Evolutionary conservation across 2,113 vertebrate genomes (phyloP), one percentile per base, ranked within the genome.

Genomic region (Paralichthys olivaceus): DNA sequence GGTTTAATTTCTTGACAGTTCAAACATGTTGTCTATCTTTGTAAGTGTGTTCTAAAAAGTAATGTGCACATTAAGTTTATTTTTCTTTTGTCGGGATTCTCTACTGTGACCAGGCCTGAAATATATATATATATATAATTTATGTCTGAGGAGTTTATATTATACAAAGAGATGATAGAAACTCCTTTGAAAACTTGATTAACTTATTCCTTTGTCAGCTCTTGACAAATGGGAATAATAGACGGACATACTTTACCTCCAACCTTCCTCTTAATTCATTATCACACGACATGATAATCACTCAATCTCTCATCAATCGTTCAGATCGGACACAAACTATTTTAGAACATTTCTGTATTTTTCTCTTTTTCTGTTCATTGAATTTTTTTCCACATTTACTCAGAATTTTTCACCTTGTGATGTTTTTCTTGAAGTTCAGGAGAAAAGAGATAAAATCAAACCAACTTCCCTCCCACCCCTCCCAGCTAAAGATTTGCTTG

Each of bases 241-340:
- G 5, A 19, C 40, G 4, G 60, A 65, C 22, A 37, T 4, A 12
- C 34, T 40, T 8, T 22, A 22, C 58, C 45, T 49, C 17, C 47
- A 49, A 20, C 1, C 17, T 49, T 2, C 40, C 2, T 26, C 20
- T 61, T 64, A 26, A 64, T 55, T 49, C 12, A 45, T 20, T 15
- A 51, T 51, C 49, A 8, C 26, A 23, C 26, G 22, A 28, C 37
- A 79, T 28, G 12, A 70, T 45, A 74, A 78, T 73, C 59, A 55
- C 9, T 29, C 56, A 11, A 57, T 58, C 49, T 45, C 43, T 45
- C 12, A 19, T 25, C 23, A 19, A 4, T 49, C 6, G 45, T 51
- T 37, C 19, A 34, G 20, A 14, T 45, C 45, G 64, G 13, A 47
- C 19, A 13, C 32, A 55, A 22, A 29, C 8, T 2, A 22, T 43